A percentile compares a stretch with the other conserved stretches of the same genome.
These are phyloP conservation scores for Drosophila ustulata DNA, from an alignment of 2,888 invertebrate species.

Conservation along the genomic window DNA sequence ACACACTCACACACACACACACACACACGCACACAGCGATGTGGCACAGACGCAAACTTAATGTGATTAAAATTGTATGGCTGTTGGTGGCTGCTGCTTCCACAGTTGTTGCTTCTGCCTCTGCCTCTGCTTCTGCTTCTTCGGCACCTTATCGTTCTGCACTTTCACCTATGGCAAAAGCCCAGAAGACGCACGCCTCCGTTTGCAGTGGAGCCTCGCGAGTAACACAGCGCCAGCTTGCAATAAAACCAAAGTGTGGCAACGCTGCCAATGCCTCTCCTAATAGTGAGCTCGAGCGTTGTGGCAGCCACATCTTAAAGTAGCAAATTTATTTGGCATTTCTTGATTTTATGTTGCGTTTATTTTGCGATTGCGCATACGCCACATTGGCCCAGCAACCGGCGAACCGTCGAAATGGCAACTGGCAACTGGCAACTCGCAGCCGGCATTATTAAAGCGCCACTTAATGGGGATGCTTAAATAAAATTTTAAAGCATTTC, in stretches of 20 bases:
- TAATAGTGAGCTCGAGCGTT: constrained; percentile 33
- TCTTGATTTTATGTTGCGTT: constrained; percentile 74
- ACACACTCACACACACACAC: constrained; percentile 24
- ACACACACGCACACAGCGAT: constrained; percentile 3
- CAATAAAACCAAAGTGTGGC: constrained; percentile 74
- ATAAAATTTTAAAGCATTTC: constrained; percentile 77
- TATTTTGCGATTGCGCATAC: constrained; percentile 68
- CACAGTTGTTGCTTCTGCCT: neutral
- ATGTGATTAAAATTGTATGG: constrained; percentile 79
- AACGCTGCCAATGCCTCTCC: constrained; percentile 23
- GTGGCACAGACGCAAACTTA: constrained; percentile 63
- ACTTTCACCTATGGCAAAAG: constrained; percentile 51
- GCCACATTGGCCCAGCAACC: constrained; percentile 43
- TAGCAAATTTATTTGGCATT: constrained; percentile 72
- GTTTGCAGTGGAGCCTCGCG: constrained; percentile 26
- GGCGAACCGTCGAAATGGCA: constrained; percentile 1
- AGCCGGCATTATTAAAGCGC: constrained; percentile 57
- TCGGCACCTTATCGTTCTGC: constrained; percentile 47
- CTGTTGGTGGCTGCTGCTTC: constrained; percentile 35
- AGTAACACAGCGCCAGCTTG: constrained; percentile 29
- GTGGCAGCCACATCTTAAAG: constrained; percentile 65
- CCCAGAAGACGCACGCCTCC: constrained; percentile 7
- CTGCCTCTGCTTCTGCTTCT: constrained; percentile 1
- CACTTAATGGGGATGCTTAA: constrained; percentile 76
- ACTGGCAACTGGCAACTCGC: constrained; percentile 11